Conservation (phyloP, 2,888 invertebrate genomes). For the Chirona hameri region DNA sequence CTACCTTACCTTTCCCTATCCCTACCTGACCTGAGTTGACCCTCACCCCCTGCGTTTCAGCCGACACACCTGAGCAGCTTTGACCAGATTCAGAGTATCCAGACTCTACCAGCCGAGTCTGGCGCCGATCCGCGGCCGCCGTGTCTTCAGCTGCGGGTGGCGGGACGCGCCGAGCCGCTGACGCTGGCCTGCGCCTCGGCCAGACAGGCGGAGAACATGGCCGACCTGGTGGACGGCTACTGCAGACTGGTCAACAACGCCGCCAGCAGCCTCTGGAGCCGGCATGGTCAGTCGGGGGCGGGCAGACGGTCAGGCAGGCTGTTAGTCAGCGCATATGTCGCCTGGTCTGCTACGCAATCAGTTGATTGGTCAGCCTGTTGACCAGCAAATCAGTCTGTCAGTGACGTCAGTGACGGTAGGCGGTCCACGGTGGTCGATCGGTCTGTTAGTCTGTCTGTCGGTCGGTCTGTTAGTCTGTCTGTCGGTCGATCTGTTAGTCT, state of each 20-base stretch:
- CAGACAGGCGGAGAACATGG: slow-evolving; percentile 85
- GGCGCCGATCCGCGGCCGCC: slow-evolving; percentile 57
- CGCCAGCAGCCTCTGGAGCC: slow-evolving; percentile 77
- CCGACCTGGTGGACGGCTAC: slow-evolving; percentile 95
- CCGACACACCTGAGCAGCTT: slow-evolving; percentile 79
- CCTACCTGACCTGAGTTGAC: not conserved
- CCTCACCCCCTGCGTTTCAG: slow-evolving; percentile 48
- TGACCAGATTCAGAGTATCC: slow-evolving; percentile 77
- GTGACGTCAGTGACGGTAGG: too few species aligned
- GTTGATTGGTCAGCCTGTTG: too few species aligned
- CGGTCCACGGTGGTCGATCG: too few species aligned
- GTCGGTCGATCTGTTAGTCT: too few species aligned
- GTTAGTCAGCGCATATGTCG: too few species aligned
- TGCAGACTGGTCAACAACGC: slow-evolving; percentile 80
- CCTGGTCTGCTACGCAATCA: too few species aligned
- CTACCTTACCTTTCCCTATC: not conserved
- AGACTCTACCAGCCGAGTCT: slow-evolving; percentile 60
- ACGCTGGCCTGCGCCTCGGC: slow-evolving; percentile 82
- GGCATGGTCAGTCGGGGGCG: slow-evolving; percentile 62
- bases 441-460: too few species aligned
- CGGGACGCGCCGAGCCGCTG: slow-evolving; percentile 71
- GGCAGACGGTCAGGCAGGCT: too few species aligned
- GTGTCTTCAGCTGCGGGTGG: slow-evolving; percentile 72
- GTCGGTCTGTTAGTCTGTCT: too few species aligned
- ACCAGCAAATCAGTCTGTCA: too few species aligned